These are phyloP conservation scores for Apodemus sylvaticus DNA, from an alignment of 2,113 vertebrate species.

Conservation along the genomic window DNA sequence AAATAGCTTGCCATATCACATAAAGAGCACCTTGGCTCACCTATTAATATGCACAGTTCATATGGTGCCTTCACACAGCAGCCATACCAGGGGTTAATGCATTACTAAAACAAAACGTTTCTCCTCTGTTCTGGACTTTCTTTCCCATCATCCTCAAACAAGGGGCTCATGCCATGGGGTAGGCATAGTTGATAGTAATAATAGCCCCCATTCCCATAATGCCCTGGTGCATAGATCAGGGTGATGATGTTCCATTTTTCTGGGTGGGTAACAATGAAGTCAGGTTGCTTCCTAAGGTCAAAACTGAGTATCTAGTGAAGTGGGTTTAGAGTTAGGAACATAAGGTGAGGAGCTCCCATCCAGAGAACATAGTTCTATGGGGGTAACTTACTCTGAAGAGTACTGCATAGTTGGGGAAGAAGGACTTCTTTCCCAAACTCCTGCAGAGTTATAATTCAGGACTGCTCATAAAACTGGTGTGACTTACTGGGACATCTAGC, in stretches of 20 bases:
- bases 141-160: not conserved
- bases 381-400: not conserved
- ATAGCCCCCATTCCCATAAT: not conserved
- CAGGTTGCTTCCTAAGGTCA: not conserved
- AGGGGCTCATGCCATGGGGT: not conserved
- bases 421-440: not conserved
- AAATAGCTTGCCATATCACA: not conserved
- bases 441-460: not conserved
- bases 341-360: not conserved
- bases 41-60: not conserved
- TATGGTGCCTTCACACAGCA: not conserved
- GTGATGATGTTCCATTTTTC: not conserved
- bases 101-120: not conserved
- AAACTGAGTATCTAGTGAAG: not conserved
- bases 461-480: not conserved
- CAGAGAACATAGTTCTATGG: not conserved
- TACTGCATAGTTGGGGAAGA: not conserved
- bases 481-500: not conserved
- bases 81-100: not conserved
- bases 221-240: not conserved
- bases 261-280: not conserved
- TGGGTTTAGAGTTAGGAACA: not conserved
- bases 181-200: not conserved
- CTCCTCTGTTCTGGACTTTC: not conserved
- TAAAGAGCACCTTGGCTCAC: not conserved